Base-by-base conservation (phyloP, 30 jellyfish, hydroid and myxozoan genomes). In the Pelagia noctiluca region DNA sequence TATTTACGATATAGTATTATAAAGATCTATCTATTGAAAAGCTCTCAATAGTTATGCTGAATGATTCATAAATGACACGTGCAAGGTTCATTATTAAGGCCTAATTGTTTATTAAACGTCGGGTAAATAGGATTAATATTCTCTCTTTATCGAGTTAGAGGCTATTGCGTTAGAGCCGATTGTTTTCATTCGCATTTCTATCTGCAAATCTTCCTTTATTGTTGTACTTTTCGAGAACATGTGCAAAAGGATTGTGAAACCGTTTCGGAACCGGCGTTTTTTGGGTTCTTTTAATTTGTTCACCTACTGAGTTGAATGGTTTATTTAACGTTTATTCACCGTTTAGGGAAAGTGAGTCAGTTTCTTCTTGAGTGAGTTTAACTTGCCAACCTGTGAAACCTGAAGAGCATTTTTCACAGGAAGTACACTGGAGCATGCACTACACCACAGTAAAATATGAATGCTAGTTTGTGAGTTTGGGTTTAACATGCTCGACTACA, bases 51-150 rank as follows among this genome's bases (percentile, higher is more conserved):
- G 68, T 10, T 3, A 52, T 8, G 16, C 26, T 52, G 7, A 30
- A 52, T 52, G 68, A 19, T 19, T 52, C 68, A 52, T 10, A 52
- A 52, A 19, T 52, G 68, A n/a, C 68, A 52, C 68, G 21, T 19
- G 68, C 21, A 52, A 3, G 16, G 12, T 52, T 60, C 75, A 37
- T 38, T 29, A 33, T 54, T 57, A 13, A 31, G 18, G 48, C 18
- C 38, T 26, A 54, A 19, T 29, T 26, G 70, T 82, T 69, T 69
- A 82, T 78, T 68, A 71, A 82, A 82, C 78, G 33, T 46, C 37
- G 5, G 7, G 36, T 60, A 75, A 75, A 75, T 49, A 60, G 63
- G 87, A 76, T 75, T 29, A 75, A 26, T 68, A 26, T 32, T 67
- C 18, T 23, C 29, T 29, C 76, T 32, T 10, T 46, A 75, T 52